Evolutionary conservation across 37 sponge, comb jelly and placozoan genomes (phyloP).

Genomic region (Diacarnus erythraeanus): DNA sequence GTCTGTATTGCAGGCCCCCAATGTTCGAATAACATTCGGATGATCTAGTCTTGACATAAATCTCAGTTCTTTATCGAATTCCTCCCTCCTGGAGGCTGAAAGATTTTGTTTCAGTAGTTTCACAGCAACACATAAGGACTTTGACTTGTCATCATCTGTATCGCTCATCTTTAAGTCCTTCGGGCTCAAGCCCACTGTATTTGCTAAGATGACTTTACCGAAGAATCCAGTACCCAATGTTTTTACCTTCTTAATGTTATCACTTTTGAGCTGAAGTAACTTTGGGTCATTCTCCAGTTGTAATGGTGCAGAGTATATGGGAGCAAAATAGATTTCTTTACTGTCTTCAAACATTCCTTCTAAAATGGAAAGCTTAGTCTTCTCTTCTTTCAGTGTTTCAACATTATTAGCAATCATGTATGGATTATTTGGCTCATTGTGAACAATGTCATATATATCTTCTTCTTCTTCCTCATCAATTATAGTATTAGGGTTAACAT

Average conservation of each 20-base stretch:
- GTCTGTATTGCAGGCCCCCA: conserved; percentile 61
- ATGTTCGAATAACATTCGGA: conserved; percentile 57
- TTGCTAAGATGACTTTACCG: conserved; percentile 76
- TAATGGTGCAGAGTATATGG: conserved; percentile 40
- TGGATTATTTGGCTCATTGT: conserved; percentile 30
- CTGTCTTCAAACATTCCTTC: neutral
- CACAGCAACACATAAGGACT: conserved; percentile 57
- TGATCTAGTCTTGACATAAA: conserved; percentile 76
- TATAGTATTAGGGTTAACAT: neutral
- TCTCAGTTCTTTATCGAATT: conserved; percentile 79
- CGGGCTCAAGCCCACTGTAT: conserved; percentile 52
- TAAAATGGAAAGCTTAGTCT: neutral
- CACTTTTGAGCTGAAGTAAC: neutral
- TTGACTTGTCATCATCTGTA: conserved; percentile 14
- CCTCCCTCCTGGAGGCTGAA: conserved; percentile 4
- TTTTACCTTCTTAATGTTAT: conserved; percentile 32
- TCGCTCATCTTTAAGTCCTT: conserved; percentile 44
- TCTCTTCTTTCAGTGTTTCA: neutral
- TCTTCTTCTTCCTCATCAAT: neutral
- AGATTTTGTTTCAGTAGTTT: conserved; percentile 60
- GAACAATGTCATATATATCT: conserved; percentile 1
- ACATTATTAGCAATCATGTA: neutral
- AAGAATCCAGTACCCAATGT: conserved; percentile 73
- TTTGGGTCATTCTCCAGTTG: neutral
- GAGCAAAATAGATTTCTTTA: neutral